Percentiles rank a stretch among this genome's conserved stretches.
phyloP scores from a whole-genome alignment of 1,140 invertebrate species.

The Drosophila navojoa region DNA sequence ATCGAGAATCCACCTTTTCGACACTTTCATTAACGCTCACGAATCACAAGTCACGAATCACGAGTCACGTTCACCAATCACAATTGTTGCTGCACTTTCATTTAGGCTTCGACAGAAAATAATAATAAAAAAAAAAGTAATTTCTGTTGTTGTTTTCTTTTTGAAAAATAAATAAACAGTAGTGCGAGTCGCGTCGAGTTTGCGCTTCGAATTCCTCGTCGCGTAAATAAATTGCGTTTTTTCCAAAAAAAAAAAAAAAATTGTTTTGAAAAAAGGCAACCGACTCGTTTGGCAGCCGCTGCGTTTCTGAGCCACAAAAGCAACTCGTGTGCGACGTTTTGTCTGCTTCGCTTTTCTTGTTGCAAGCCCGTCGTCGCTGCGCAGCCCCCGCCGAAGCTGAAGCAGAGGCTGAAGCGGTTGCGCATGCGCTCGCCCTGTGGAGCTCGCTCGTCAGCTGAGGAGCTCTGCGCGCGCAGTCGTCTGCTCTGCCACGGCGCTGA shows the following conservation, averaged over 20 bases:
- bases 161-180: conserved; percentile 23
- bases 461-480: conserved; percentile 12
- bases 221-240: conserved; percentile 14
- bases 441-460: conserved; percentile 18
- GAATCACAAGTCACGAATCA: conserved; percentile 42
- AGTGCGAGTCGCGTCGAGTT: conserved; percentile 9
- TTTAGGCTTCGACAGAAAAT: conserved; percentile 44
- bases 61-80: conserved; percentile 48
- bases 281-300: conserved; percentile 80
- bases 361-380: conserved; percentile 40
- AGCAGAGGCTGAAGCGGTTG: conserved; percentile 21
- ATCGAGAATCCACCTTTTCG: conserved; percentile 14
- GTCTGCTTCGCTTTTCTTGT: conserved; percentile 54
- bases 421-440: conserved; percentile 27
- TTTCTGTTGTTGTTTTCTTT: conserved; percentile 5
- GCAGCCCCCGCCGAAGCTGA: background rate
- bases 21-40: conserved; percentile 45
- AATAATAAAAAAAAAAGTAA: conserved; percentile 8
- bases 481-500: conserved; percentile 5
- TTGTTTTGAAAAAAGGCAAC: conserved; percentile 39
- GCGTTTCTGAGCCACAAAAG: conserved; percentile 78
- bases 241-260: conserved; percentile 5
- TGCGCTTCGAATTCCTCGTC: conserved; percentile 8
- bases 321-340: conserved; percentile 73
- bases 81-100: conserved; percentile 61